Base-by-base conservation (phyloP, 2,888 invertebrate species). In the Cephus sareptanus region DNA sequence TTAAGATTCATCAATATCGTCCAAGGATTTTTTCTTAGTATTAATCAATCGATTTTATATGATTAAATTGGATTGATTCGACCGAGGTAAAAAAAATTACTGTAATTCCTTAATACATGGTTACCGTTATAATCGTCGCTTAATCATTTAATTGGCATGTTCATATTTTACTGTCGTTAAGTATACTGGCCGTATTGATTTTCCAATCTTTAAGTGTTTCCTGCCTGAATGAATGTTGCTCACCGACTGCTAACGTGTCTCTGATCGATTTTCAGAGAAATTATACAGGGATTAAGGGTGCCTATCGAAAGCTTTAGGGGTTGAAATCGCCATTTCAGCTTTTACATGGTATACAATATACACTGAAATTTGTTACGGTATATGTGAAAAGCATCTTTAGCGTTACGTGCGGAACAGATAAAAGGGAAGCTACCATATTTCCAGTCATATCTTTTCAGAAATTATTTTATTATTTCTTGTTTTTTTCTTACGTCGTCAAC, bases 221-320 rank as follows among this genome's bases (percentile, higher is more conserved):
- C 40, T 40, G 15, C 23, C 15, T 56, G 40, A 56, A 56, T 15
- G 23, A 23, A 56, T 23, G 40, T 23, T 23, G 40, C 23, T 40
- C 15, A 40, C 6, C 23, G 23, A 6, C 40, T 56, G 40, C 40
- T 9, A 23, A 15, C 23, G 23, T 56, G 40, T 75, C 75, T 11
- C 75, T 34, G 75, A 68, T 23, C 68, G 76, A 33, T 76, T 31
- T 70, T 34, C 69, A 35, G 15, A 56, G 40, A 56, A 76, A 71
- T 76, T 70, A 76, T 76, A 34, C 30, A 37, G n/a, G 15, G 69
- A 68, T 75, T 75, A 33, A 56, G 40, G 40, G 40, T 56, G 40
- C 40, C 40, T 56, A 56, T 6, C 40, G 23, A 56, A 56, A 56
- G 40, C 40, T 56, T 56, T 56, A 23, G 40, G 40, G 40, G 40